A percentile compares a stretch with the other conserved stretches of the same genome.
These are phyloP conservation scores for Acanthosepion lycidas DNA, from an alignment of 2,888 invertebrate species.

Conservation along the genomic window DNA sequence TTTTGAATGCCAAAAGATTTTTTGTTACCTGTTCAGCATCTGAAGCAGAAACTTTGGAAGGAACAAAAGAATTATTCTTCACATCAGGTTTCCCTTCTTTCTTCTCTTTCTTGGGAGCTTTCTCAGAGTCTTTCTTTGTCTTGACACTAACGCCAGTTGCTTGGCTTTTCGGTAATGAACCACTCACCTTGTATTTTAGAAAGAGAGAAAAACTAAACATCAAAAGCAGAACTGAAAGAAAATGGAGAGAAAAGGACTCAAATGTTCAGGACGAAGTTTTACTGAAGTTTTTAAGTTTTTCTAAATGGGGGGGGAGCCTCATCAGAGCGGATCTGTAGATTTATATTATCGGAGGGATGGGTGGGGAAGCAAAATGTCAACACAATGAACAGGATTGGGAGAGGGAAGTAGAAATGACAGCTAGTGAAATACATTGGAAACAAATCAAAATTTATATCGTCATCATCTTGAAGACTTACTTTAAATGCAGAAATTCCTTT, in stretches of 20 bases:
- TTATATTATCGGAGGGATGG: no score
- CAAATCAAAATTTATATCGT: constrained; percentile 23
- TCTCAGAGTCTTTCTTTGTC: neutral
- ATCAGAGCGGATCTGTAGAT: no score
- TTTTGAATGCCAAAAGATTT: neutral
- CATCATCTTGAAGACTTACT: constrained; percentile 49
- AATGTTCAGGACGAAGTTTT: no score
- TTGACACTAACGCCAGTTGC: neutral
- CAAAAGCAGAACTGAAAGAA: no score
- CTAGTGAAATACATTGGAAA: constrained; percentile 37
- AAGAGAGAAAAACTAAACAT: no score
- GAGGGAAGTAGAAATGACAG: neutral
- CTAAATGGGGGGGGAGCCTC: no score
- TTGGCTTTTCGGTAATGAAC: constrained; percentile 56
- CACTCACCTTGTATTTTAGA: constrained; percentile 51
- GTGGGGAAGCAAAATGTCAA: no score
- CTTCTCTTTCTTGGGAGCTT: constrained; percentile 37
- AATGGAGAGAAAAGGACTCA: no score
- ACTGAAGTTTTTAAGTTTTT: no score
- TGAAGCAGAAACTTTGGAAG: constrained; percentile 51
- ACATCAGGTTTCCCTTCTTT: constrained; percentile 24
- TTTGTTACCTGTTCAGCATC: neutral
- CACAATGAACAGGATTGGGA: no score
- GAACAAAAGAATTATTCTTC: constrained; percentile 25
- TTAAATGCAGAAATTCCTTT: constrained; percentile 53